A percentile compares a stretch with the other conserved stretches of the same genome.
phyloP scores from a whole-genome alignment of 1,140 invertebrate species.

The Pararge aegeria region DNA sequence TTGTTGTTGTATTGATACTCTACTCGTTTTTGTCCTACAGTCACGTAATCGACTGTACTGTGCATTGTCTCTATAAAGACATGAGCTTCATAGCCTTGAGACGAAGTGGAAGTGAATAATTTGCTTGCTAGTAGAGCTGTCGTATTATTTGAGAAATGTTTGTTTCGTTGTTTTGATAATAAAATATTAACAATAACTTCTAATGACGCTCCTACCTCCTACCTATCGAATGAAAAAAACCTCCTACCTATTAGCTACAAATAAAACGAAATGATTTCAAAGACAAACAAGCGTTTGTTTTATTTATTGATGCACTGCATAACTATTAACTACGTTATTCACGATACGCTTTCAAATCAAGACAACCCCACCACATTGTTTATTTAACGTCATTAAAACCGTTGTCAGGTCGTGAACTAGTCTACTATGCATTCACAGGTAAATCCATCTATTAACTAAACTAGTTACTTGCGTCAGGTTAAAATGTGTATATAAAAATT shows the following conservation, averaged over 20 bases:
- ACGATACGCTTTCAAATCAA: neutral
- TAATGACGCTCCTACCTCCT: too few relatives aligned
- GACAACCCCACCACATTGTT: neutral
- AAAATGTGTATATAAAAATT: neutral
- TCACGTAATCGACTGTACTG: slow-evolving; percentile 26
- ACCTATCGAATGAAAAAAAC: too few relatives aligned
- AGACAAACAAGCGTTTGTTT: too few relatives aligned
- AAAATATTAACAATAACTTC: too few relatives aligned
- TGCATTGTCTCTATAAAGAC: slow-evolving; percentile 13
- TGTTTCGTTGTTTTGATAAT: too few relatives aligned
- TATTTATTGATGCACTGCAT: too few relatives aligned
- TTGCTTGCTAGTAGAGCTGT: too few relatives aligned
- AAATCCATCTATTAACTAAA: neutral
- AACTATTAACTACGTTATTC: neutral
- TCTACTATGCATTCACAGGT: neutral
- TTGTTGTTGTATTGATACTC: neutral
- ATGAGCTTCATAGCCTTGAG: too few relatives aligned
- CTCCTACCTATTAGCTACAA: too few relatives aligned
- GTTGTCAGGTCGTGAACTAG: neutral
- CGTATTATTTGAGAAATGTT: too few relatives aligned
- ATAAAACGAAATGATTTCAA: too few relatives aligned
- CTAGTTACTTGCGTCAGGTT: neutral
- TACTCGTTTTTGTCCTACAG: slow-evolving; percentile 25
- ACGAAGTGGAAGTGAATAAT: too few relatives aligned
- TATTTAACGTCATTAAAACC: neutral